phyloP scores from a whole-genome alignment of 2,113 vertebrate genomes.

The Suncus etruscus region DNA sequence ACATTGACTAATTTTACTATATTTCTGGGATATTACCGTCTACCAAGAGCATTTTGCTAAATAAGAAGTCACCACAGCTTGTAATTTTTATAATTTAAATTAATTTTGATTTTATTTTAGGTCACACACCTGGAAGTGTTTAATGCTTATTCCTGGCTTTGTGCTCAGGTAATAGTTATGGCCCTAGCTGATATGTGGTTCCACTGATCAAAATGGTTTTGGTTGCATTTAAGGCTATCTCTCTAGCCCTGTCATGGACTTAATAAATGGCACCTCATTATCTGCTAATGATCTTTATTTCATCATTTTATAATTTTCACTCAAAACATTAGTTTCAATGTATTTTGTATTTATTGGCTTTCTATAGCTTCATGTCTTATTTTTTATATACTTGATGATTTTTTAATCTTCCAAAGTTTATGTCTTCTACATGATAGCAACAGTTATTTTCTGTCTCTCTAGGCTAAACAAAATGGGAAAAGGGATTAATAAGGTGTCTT shows the following conservation, averaged over 20 bases:
- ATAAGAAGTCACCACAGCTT: not conserved
- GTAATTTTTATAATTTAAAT: too few species aligned
- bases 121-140: too few species aligned
- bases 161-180: too few species aligned
- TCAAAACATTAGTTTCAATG: not conserved
- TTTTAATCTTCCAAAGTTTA: not conserved
- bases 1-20: conserved; percentile 4
- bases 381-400: not conserved
- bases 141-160: too few species aligned
- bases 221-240: too few species aligned
- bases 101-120: too few species aligned
- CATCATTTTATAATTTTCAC: not conserved
- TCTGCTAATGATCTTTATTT: not conserved
- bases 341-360: not conserved
- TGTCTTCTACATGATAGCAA: not conserved
- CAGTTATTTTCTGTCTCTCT: not conserved
- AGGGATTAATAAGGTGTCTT: conserved; percentile 43
- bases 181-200: too few species aligned
- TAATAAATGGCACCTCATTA: not conserved
- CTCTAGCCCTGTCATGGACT: not conserved
- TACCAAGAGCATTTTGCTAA: not conserved
- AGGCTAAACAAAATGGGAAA: not conserved
- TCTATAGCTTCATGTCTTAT: not conserved
- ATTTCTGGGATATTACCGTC: conserved; percentile 24
- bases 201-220: too few species aligned